Percentiles rank a stretch among this genome's conserved stretches.
These are phyloP conservation scores for Agapornis roseicollis DNA, from an alignment of 2,113 vertebrate species.

Conservation along the genomic window DNA sequence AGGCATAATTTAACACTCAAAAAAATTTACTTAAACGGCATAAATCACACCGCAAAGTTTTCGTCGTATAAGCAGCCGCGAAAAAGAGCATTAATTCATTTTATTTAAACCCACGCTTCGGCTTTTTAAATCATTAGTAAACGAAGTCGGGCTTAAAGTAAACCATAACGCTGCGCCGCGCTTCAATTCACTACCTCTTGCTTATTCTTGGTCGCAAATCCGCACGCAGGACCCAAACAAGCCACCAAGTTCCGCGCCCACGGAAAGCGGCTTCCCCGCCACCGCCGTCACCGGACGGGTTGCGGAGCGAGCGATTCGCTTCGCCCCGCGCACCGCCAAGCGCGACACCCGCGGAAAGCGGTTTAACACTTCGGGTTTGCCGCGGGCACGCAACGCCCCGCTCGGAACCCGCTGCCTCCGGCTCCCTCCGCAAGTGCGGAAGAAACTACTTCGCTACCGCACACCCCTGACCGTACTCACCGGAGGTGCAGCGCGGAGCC, in stretches of 20 bases:
- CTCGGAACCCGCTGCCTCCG: neutral
- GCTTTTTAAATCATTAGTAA: neutral
- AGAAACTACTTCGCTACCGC: neutral
- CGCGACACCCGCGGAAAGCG: neutral
- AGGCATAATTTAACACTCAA: slow-evolving; percentile 43
- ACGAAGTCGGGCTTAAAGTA: too few relatives aligned
- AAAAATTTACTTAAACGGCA: slow-evolving; percentile 26
- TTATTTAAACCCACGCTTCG: neutral
- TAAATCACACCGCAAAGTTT: slow-evolving; percentile 15
- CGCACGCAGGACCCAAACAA: neutral
- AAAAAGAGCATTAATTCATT: neutral
- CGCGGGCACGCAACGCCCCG: neutral
- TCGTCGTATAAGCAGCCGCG: neutral
- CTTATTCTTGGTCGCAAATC: fast-evolving
- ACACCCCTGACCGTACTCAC: slow-evolving; percentile 29
- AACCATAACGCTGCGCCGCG: neutral
- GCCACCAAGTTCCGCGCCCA: neutral
- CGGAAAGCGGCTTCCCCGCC: neutral
- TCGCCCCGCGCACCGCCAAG: neutral
- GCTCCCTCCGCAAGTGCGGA: neutral
- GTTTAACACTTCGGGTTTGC: neutral
- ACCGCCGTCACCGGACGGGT: neutral
- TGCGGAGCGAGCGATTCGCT: neutral
- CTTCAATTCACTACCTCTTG: neutral
- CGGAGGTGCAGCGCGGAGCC: neutral